Conservation (phyloP, 2,888 invertebrate species). For the Drosophila pegasa region DNA sequence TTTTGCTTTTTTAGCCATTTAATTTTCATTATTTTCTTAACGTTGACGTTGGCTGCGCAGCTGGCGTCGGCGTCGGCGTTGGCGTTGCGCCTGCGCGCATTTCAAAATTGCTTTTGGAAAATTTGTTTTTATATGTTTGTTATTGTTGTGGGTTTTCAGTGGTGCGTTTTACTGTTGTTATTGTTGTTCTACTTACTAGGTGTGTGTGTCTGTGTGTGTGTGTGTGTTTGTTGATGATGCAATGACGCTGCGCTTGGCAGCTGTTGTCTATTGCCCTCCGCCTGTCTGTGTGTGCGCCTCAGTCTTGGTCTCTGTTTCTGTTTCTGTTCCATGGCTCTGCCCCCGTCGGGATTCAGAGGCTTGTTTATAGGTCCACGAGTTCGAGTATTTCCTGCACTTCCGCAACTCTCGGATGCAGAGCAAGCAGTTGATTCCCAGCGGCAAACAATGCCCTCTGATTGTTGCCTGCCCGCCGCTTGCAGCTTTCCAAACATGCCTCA, state of each 20-base stretch:
- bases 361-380: constrained; percentile 50
- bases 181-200: constrained; percentile 56
- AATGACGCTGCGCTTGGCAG: constrained; percentile 84
- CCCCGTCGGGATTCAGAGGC: constrained; percentile 38
- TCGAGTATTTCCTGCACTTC: constrained; percentile 72
- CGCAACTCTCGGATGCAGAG: constrained; percentile 46
- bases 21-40: constrained; percentile 54
- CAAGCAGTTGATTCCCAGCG: constrained; percentile 40
- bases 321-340: neutral
- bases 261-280: constrained; percentile 72
- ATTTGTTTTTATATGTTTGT: constrained; percentile 72
- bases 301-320: constrained; percentile 6
- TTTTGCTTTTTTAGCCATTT: constrained; percentile 53
- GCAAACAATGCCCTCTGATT: constrained; percentile 58
- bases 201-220: constrained; percentile 41
- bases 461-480: constrained; percentile 35
- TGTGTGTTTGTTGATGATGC: constrained; percentile 70
- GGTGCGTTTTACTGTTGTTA: constrained; percentile 63
- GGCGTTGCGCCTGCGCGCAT: constrained; percentile 70
- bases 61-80: constrained; percentile 16
- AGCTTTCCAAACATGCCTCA: constrained; percentile 43
- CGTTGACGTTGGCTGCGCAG: constrained; percentile 23
- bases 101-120: constrained; percentile 71
- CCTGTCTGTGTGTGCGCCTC: constrained; percentile 1
- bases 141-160: constrained; percentile 73